Conservation (phyloP, 2,888 invertebrate genomes). For the Choristoneura rosaceana region DNA sequence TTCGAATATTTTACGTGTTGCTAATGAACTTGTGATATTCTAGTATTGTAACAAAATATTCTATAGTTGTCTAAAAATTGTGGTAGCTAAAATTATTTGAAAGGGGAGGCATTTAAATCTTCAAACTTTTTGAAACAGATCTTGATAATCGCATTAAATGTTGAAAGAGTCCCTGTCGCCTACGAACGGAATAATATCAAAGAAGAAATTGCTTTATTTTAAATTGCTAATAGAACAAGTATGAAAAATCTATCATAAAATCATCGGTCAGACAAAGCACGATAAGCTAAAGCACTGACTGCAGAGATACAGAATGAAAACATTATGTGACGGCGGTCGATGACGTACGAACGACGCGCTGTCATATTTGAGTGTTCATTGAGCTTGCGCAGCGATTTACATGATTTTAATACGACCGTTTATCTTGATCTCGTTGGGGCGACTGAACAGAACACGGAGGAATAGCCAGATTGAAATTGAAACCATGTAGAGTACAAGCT, state of each 20-base stretch:
- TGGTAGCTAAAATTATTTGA: no score
- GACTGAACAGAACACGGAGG: not conserved
- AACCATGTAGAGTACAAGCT: not conserved
- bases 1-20: no score
- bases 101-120: no score
- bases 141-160: no score
- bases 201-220: not conserved
- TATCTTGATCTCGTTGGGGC: not conserved
- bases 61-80: no score
- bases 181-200: not conserved
- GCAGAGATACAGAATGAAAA: not conserved
- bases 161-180: no score
- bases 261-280: not conserved
- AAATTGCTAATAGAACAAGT: not conserved
- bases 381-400: constrained; percentile 9
- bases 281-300: not conserved
- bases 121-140: no score
- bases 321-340: constrained; percentile 11
- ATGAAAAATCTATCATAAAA: not conserved
- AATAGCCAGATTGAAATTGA: not conserved
- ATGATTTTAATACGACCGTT: constrained; percentile 8
- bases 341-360: constrained; percentile 4
- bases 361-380: constrained; percentile 5
- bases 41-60: no score
- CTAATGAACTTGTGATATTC: no score